Percentiles rank a stretch among this genome's conserved stretches.
Evolutionary conservation across 2,113 vertebrate species (phyloP).

Genomic region (Nothobranchius furzeri): DNA sequence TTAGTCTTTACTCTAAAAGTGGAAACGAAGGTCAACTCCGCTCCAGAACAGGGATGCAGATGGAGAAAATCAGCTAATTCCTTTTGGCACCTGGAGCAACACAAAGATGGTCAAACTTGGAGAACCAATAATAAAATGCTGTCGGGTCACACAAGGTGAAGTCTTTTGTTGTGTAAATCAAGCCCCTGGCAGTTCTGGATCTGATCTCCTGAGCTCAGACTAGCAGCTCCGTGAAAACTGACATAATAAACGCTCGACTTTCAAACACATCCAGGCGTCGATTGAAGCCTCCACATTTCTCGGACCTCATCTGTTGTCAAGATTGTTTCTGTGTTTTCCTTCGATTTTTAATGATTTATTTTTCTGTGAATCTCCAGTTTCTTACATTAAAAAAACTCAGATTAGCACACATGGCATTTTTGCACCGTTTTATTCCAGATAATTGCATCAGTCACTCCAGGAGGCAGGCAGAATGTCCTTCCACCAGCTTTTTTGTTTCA

Average conservation of each 20-base stretch:
- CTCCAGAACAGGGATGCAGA: conserved; percentile 4
- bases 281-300: conserved; percentile 51
- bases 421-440: conserved; percentile 28
- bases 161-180: conserved; percentile 62
- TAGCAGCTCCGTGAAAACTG: conserved; percentile 44
- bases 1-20: not conserved
- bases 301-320: conserved; percentile 22
- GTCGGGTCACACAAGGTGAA: conserved; percentile 51
- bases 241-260: conserved; percentile 64
- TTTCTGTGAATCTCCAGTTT: not conserved
- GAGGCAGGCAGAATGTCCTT: conserved; percentile 21
- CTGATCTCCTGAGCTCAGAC: conserved; percentile 51
- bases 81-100: conserved; percentile 19
- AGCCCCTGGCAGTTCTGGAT: conserved; percentile 50
- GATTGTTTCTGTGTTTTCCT: not conserved
- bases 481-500: conserved; percentile 28
- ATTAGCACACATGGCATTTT: conserved; percentile 2
- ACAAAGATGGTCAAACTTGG: conserved; percentile 54
- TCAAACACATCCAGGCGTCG: conserved; percentile 39
- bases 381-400: conserved; percentile 15
- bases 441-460: conserved; percentile 32
- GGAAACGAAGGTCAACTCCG: not conserved
- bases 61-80: conserved; percentile 19
- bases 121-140: conserved; percentile 39
- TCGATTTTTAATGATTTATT: not conserved